Evolutionary conservation across 2,113 vertebrate species (phyloP), one percentile per base, ranked within the genome.

Genomic region (Herpetotheres cachinnans): DNA sequence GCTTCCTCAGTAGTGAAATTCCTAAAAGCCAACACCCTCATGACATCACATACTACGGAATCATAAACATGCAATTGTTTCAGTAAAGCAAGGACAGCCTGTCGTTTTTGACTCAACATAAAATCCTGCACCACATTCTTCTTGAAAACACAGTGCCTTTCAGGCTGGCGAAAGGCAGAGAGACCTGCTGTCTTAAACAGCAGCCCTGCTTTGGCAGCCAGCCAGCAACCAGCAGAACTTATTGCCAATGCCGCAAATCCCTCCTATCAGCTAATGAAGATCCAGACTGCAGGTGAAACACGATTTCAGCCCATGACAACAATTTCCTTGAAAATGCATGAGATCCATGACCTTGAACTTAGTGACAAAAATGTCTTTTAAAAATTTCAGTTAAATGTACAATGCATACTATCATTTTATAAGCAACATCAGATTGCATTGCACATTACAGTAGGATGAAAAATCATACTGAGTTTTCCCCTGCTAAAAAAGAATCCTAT

Each of bases 191-290:
- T 22, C 93, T 93, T 21, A 13, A 94, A 95, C 95, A 66, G 96
- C 97, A 95, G 98, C 96, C 78, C 82, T 52, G 96, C 77, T 19
- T 42, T 97, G 98, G 98, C 98, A 95, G 82, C 4, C 95, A 92
- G 97, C 98, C 98, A 99, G 97, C 96, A 82, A 92, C 95, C 97
- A 88, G 95, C 92, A 97, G 97, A 98, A 98, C 98, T 97, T 96
- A 97, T 85, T 97, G 98, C 96, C 95, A 85, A 95, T 96, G 97
- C 97, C 93, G 97, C 98, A 98, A 98, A 98, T 96, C 93, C 91
- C 96, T 96, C 85, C 97, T 94, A 96, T 84, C 95, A 66, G 96
- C 97, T 98, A 96, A 97, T 87, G 93, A 97, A 97, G 91, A 92
- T 56, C 86, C 93, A 52, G 95, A 70, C 96, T 97, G 97, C 97